These are phyloP conservation scores for Psettodes erumei DNA, from an alignment of 2,113 vertebrate species.

Conservation along the genomic window DNA sequence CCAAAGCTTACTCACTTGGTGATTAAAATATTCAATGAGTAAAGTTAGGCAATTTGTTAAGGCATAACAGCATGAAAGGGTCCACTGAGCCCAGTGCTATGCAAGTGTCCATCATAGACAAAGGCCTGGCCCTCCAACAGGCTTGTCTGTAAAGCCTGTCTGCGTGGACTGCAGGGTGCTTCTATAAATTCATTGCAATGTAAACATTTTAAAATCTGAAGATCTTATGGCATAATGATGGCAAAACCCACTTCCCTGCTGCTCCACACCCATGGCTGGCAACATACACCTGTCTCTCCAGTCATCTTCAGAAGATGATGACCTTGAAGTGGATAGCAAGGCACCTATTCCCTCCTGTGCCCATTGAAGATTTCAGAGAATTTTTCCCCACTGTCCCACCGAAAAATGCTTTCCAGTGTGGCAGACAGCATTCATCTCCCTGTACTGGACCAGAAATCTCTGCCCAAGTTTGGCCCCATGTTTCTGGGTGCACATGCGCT, in stretches of 20 bases:
- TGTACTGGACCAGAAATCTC: conserved; percentile 9
- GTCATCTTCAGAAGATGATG: conserved; percentile 48
- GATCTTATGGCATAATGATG: conserved; percentile 26
- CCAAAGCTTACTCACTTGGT: neutral
- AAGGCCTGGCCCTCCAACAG: neutral
- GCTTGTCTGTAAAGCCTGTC: conserved; percentile 7
- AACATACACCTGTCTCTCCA: conserved; percentile 47
- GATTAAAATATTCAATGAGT: neutral
- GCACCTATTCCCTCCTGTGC: conserved; percentile 16
- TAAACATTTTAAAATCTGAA: conserved; percentile 17
- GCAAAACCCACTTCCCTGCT: conserved; percentile 16
- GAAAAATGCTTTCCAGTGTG: conserved; percentile 13
- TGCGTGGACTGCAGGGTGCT: conserved; percentile 4
- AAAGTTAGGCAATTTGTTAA: neutral
- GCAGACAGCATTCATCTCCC: neutral
- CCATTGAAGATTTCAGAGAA: conserved; percentile 21
- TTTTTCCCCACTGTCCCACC: conserved; percentile 1
- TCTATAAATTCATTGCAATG: conserved; percentile 25
- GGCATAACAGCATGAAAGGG: neutral
- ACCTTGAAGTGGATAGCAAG: conserved; percentile 53
- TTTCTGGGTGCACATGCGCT: conserved; percentile 6
- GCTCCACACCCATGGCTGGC: conserved; percentile 29
- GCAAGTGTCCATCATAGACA: no score
- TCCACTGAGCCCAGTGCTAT: no score
- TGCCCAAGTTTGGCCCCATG: neutral